phyloP scores from a whole-genome alignment of 2,888 invertebrate species.

The Calliphora vomitoria region DNA sequence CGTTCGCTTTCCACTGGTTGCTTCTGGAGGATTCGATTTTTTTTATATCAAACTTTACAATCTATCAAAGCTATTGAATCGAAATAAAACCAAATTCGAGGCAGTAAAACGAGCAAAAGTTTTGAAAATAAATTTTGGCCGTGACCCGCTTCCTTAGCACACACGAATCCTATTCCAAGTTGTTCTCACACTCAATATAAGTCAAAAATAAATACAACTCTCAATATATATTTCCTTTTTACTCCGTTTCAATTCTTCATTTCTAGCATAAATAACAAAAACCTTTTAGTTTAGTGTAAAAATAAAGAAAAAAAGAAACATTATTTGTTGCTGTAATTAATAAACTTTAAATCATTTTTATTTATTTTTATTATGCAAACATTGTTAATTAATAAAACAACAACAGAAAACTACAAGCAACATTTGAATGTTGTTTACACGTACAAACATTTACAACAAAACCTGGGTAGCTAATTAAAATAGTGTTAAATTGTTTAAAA shows the following conservation, averaged over 20 bases:
- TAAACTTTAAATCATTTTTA: slow-evolving; percentile 44
- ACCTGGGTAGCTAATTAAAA: slow-evolving; percentile 28
- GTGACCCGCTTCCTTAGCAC: too few species aligned
- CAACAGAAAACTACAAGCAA: not conserved
- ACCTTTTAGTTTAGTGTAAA: not conserved
- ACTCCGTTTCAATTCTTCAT: not conserved
- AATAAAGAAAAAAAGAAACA: too few species aligned
- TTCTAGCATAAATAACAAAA: not conserved
- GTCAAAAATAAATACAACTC: too few species aligned
- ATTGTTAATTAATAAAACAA: slow-evolving; percentile 55
- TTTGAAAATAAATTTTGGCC: too few species aligned
- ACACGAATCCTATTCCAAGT: too few species aligned
- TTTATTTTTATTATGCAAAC: slow-evolving; percentile 62
- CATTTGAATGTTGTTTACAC: not conserved
- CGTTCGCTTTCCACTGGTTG: too few species aligned
- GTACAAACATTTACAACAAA: not conserved
- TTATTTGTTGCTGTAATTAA: slow-evolving; percentile 27
- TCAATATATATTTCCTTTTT: not conserved
- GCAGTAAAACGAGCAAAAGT: too few species aligned
- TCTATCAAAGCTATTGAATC: too few species aligned
- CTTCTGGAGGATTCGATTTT: too few species aligned
- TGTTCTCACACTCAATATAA: too few species aligned
- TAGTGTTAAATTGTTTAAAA: slow-evolving; percentile 55
- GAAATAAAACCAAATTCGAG: too few species aligned
- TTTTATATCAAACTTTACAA: too few species aligned